These are phyloP conservation scores for Girardinichthys multiradiatus DNA, from an alignment of 2,113 vertebrate genomes.

Conservation along the genomic window DNA sequence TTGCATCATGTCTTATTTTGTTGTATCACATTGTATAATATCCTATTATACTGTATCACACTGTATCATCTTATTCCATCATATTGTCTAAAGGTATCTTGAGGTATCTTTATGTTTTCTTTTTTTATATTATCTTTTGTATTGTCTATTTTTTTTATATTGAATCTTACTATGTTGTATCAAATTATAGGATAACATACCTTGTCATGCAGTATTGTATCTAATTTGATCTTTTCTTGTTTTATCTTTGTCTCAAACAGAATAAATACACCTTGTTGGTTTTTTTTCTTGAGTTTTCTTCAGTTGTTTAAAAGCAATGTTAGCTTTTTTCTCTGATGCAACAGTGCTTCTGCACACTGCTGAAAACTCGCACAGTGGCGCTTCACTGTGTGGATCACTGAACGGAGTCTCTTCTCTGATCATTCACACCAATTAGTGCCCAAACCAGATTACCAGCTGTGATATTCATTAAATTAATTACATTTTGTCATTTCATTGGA, in stretches of 20 bases:
- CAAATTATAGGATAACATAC: too few relatives aligned
- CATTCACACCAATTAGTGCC: not conserved
- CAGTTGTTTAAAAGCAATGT: not conserved
- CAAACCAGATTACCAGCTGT: not conserved
- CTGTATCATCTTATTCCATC: too few relatives aligned
- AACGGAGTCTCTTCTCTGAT: not conserved
- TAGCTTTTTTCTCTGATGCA: not conserved
- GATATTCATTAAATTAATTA: not conserved
- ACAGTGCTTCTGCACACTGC: not conserved
- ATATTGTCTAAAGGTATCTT: not conserved
- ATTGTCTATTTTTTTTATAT: too few relatives aligned
- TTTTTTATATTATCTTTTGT: too few relatives aligned
- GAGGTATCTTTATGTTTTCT: too few relatives aligned
- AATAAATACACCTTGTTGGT: not conserved
- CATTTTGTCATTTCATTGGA: not conserved
- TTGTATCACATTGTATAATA: too few relatives aligned
- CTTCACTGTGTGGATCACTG: not conserved
- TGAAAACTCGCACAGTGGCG: not conserved
- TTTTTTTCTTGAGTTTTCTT: not conserved
- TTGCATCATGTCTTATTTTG: too few relatives aligned
- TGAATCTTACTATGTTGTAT: too few relatives aligned
- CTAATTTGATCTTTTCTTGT: too few relatives aligned
- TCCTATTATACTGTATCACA: too few relatives aligned
- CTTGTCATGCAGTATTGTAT: too few relatives aligned
- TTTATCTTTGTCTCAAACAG: too few relatives aligned